Evolutionary conservation across 2,888 invertebrate genomes (phyloP), one percentile per base, ranked within the genome.

Genomic region (Mamestra brassicae): DNA sequence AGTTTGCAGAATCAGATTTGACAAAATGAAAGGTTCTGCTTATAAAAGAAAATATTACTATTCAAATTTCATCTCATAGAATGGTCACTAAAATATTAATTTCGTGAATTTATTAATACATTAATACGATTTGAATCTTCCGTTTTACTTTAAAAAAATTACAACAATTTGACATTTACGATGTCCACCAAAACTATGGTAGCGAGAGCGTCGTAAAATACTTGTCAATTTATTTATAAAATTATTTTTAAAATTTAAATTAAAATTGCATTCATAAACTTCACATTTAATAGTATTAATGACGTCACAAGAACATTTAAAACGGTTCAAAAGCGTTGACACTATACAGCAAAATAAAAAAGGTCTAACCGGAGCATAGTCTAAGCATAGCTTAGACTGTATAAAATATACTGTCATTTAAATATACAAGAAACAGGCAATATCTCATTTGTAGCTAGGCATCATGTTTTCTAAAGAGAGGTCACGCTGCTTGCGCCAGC

Each of bases 131-230:
- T 54, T 54, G 17, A 60, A 65, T 17, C n/a, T 62, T 60, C 52
- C 55, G 45, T 67, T 62, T 69, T 45, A 64, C 7, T 68, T 72
- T 42, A 7, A 38, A n/a, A 71, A 76, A 62, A 67, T 4, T 65
- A 71, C 54, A 66, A 17, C 26, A 64, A 54, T 75, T 72, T 82
- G 87, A 86, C 87, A 73, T 86, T 86, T 75, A 86, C 78, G 85
- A 81, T 62, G 65, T 70, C 60, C 42, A 57, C 55, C 17, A 73
- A 84, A 78, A 60, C 38, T 60, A 84, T 73, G 64, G 38, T 47
- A 65, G 55, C 62, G 63, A 13, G 57, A 74, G 11, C 36, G 55
- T 76, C 78, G 68, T 86, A 85, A 86, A 86, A 76, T 69, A 38
- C 50, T 57, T 42, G 63, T 57, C 60, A 74, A 78, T 81, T 74